Percentiles rank a stretch among this genome's conserved stretches.
These are phyloP conservation scores for Poeciliopsis gracilis DNA, from an alignment of 2,797 vertebrate genomes.

Conservation along the genomic window DNA sequence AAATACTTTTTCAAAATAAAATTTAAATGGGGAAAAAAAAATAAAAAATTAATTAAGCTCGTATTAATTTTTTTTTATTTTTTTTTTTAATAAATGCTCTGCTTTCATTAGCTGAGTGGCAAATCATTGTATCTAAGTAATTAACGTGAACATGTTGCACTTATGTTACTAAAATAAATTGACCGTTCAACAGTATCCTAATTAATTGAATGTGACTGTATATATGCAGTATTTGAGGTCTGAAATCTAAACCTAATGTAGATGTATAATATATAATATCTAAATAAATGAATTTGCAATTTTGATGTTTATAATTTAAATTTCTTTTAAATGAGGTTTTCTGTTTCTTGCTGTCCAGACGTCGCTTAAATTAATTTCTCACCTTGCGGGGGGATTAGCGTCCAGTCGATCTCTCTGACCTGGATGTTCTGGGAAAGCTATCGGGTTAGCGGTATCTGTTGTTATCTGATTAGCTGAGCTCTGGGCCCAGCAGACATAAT, in stretches of 20 bases:
- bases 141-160: neutral
- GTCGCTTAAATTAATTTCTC: constrained; percentile 37
- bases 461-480: constrained; percentile 61
- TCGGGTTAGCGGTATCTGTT: constrained; percentile 59
- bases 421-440: constrained; percentile 49
- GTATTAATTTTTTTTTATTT: neutral
- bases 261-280: neutral
- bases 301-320: neutral
- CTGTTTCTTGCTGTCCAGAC: constrained; percentile 1
- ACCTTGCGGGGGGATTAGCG: constrained; percentile 16
- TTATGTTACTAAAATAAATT: neutral
- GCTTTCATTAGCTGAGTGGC: neutral
- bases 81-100: neutral
- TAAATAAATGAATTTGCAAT: neutral
- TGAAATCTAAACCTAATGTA: no score
- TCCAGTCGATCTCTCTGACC: constrained; percentile 64
- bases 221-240: no score
- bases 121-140: neutral
- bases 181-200: neutral
- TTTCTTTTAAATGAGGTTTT: neutral
- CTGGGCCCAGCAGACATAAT: constrained; percentile 56
- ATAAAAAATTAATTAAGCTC: neutral
- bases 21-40: neutral
- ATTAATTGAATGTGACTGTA: neutral
- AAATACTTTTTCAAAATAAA: neutral